A percentile compares a stretch with the other conserved stretches of the same genome.
These are phyloP conservation scores for Drosophila arawakana DNA, from an alignment of 1,140 invertebrate genomes.

Conservation along the genomic window DNA sequence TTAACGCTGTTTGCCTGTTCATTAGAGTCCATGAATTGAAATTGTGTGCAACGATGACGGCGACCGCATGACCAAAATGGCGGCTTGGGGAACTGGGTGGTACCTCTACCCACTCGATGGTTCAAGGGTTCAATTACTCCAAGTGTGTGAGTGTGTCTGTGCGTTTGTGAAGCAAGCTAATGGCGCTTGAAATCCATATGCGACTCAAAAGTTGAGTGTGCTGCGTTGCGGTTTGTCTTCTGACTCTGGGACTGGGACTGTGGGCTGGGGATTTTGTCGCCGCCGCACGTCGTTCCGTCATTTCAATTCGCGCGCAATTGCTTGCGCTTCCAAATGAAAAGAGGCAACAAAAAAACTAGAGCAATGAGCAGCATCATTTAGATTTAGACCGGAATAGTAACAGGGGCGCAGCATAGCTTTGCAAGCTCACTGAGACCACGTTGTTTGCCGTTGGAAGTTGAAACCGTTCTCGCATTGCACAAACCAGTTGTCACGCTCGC, in stretches of 20 bases:
- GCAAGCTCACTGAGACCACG: slow-evolving; percentile 18
- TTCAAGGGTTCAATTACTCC: slow-evolving; percentile 43
- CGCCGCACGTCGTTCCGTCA: slow-evolving; percentile 18
- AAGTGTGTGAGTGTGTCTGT: neutral
- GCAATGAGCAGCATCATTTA: slow-evolving; percentile 83
- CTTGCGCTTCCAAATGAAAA: slow-evolving; percentile 50
- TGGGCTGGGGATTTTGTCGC: slow-evolving; percentile 10
- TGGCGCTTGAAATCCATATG: slow-evolving; percentile 54
- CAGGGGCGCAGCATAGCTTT: slow-evolving; percentile 59
- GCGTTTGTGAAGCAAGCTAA: slow-evolving; percentile 20
- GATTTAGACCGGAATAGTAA: slow-evolving; percentile 84
- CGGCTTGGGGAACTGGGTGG: slow-evolving; percentile 29
- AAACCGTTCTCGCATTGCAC: slow-evolving; percentile 17
- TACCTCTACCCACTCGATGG: slow-evolving; percentile 9
- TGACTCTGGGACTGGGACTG: slow-evolving; percentile 20
- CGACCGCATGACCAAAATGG: slow-evolving; percentile 55
- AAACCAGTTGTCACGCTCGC: slow-evolving; percentile 31
- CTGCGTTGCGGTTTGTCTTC: slow-evolving; percentile 10
- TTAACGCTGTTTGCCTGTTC: slow-evolving; percentile 64
- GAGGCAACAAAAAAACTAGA: slow-evolving; percentile 66
- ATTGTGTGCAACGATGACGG: slow-evolving; percentile 68
- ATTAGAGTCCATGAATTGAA: slow-evolving; percentile 84
- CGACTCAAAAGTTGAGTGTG: slow-evolving; percentile 56
- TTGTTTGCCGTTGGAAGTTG: slow-evolving; percentile 44
- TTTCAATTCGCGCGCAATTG: slow-evolving; percentile 36